Base-by-base conservation (phyloP, 2,797 vertebrate genomes). In the Tympanoctomys barrerae region DNA sequence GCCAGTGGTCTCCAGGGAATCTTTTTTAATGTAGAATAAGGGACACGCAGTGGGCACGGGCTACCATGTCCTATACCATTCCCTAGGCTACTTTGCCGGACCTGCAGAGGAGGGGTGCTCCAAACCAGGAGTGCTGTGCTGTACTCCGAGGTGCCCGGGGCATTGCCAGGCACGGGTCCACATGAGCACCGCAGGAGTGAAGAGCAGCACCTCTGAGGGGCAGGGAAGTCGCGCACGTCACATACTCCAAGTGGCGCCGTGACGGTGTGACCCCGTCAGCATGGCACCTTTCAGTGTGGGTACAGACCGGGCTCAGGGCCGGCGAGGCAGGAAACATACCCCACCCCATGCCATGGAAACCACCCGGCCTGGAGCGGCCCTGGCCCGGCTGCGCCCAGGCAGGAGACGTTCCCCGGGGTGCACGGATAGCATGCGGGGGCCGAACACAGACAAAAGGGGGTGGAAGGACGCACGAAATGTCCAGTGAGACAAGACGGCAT, bases 1-100 rank as follows among this genome's bases (percentile, higher is more conserved):
- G 28, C 54, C 36, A 19, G 83, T 0, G 0, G 59, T 57, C 57
- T 71, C 10, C 6, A 36, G 4, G 77, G 80, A 0, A 0, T 52
- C 3, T 49, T 49, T 49, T 49, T 49, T 11, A 21, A 33, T 2
- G 9, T 33, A 77, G 91, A 66, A 33, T 9, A n/a, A 33, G 77
- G 21, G 46, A 26, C 24, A 4, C 10, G 11, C 22, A 54, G 78
- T 21, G 70, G 28, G 19, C 18, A 2, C 0, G 19, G 3, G 11
- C 80, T 39, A 54, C 52, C 52, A 54, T 14, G 13, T 11, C 16
- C 70, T 49, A 36, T 46, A 21, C 21, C 28, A 28, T 36, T n/a
- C 62, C 24, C 7, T 64, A 26, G 66, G 66, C 66, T n/a, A 18
- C 66, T 33, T 33, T n/a, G 7, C 64, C 14, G 5, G 64, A 66